Percentiles rank a stretch among this genome's conserved stretches.
These are phyloP conservation scores for Sphaerodactylus townsendi DNA, from an alignment of 2,113 vertebrate species.

Conservation along the genomic window DNA sequence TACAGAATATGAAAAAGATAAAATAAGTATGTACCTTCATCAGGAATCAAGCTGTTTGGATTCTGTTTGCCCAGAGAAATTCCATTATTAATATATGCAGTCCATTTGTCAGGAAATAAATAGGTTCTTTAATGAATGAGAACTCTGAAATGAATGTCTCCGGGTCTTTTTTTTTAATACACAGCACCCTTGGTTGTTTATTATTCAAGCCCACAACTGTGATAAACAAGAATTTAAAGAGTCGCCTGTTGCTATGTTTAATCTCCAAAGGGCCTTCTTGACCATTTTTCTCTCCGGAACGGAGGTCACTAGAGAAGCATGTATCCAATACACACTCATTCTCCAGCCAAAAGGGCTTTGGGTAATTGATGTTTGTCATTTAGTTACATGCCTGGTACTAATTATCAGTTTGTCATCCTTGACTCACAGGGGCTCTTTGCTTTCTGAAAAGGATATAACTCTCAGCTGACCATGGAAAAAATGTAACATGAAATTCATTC, in stretches of 20 bases:
- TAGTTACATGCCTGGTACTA: slow-evolving; percentile 65
- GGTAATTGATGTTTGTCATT: slow-evolving; percentile 59
- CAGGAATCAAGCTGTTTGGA: background rate
- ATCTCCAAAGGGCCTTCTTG: slow-evolving; percentile 36
- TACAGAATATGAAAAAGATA: background rate
- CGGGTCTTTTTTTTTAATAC: background rate
- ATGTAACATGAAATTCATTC: slow-evolving; percentile 68
- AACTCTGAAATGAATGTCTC: background rate
- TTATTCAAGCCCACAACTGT: slow-evolving; percentile 18
- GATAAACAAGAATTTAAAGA: slow-evolving; percentile 4
- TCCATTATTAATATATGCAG: background rate
- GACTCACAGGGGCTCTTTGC: slow-evolving; percentile 64
- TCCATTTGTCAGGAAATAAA: background rate
- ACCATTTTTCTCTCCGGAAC: background rate
- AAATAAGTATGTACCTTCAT: background rate
- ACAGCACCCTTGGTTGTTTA: background rate
- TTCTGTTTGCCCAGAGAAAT: background rate
- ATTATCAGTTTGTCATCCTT: slow-evolving; percentile 75
- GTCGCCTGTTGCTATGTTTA: slow-evolving; percentile 47
- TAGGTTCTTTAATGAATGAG: background rate
- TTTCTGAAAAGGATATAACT: slow-evolving; percentile 70
- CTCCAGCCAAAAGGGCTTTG: slow-evolving; percentile 24
- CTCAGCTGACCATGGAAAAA: slow-evolving; percentile 75
- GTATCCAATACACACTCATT: slow-evolving; percentile 55
- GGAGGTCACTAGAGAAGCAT: slow-evolving; percentile 47